Base-by-base conservation (phyloP, 1,140 invertebrate species). In the Bombus haemorrhoidalis region DNA sequence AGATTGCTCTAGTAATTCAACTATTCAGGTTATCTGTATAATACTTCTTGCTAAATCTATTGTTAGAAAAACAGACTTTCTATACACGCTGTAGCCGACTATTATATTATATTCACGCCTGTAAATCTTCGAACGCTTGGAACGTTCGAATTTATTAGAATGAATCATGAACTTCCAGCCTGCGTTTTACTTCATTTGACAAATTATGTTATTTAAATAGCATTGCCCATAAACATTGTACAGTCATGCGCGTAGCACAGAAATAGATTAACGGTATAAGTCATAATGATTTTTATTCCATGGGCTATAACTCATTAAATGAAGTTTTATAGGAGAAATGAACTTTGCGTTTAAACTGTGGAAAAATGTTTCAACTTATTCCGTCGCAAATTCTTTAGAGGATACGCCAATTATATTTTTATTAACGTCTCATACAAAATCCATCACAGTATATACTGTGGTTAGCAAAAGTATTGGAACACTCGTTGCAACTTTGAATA, bases 21-120 rank as follows among this genome's bases (percentile, higher is more conserved):
- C 72, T 74, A 74, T 74, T 47, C 72, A 22, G 72, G 22, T 32
- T 73, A 73, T 73, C 39, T 32, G 41, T 74, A 34, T 47, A 47
- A 32, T 32, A 41, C 43, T 73, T 73, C 71, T 53, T 25, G 72
- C 41, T 74, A 34, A 32, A 53, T 74, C 71, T 13, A 10, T 28
- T 10, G 41, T 43, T 32, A 18, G 25, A 2, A 43, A 43, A 15
- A 72, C 25, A 28, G 4, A 8, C 12, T n/a, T 28, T 28, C 25
- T 25, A 10, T 25, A 18, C 34, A 25, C 22, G n/a, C 37, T 41
- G 37, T n/a, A 28, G 12, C 10, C 34, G 8, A 10, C 39, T 37
- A 69, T 39, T 25, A 62, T n/a, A 12, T 25, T 41, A 62, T n/a
- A 12, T 25, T 41, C 15, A 12, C 25, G 28, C 4, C 1, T n/a